Conservation (phyloP, 2,888 invertebrate genomes). For the Standfussiana lucernea region DNA sequence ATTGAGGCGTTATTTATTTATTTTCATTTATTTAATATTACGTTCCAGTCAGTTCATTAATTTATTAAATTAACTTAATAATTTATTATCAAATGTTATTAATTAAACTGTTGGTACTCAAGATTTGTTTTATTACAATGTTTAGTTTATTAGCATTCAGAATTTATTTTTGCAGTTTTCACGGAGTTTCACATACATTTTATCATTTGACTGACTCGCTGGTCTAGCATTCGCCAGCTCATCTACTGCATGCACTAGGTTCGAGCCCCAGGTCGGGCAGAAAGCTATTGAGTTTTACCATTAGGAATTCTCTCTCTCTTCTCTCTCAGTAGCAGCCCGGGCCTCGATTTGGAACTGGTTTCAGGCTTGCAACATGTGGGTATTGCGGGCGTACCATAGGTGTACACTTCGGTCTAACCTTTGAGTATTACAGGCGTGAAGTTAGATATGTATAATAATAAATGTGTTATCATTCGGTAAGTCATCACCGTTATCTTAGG, state of each 20-base stretch:
- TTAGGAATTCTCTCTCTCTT: too few relatives aligned
- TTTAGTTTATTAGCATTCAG: neutral
- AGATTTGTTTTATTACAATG: constrained; percentile 41
- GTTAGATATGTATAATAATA: too few relatives aligned
- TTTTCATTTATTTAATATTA: constrained; percentile 61
- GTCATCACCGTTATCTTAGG: too few relatives aligned
- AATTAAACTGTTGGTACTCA: constrained; percentile 86
- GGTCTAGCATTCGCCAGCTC: neutral
- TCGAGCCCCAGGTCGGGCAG: neutral
- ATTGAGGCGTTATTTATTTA: constrained; percentile 69
- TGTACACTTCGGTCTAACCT: too few relatives aligned
- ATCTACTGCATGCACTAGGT: neutral
- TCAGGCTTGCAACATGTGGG: neutral
- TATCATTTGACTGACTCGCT: neutral
- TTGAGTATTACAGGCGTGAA: too few relatives aligned
- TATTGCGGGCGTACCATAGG: neutral
- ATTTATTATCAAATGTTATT: constrained; percentile 80
- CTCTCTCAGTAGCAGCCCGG: neutral
- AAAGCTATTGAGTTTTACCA: neutral
- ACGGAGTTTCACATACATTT: neutral
- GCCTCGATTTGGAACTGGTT: neutral
- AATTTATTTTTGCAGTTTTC: neutral
- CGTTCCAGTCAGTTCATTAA: constrained; percentile 64
- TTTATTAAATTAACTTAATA: constrained; percentile 69
- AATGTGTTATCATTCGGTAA: too few relatives aligned